phyloP scores from a whole-genome alignment of 2,797 vertebrate species.

The Hoplostethus atlanticus region DNA sequence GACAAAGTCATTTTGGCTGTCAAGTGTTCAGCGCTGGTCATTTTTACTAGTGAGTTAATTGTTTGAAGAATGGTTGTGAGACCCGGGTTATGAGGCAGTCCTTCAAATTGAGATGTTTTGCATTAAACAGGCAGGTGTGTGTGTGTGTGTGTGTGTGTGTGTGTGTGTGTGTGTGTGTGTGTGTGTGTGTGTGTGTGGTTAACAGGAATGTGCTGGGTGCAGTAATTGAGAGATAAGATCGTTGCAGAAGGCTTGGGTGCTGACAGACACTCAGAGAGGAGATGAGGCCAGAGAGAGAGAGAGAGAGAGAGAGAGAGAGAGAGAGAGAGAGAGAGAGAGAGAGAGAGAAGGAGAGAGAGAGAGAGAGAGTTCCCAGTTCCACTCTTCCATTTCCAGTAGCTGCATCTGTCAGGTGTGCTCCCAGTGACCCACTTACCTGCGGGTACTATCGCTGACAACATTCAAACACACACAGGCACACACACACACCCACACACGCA shows the following conservation, averaged over 20 bases:
- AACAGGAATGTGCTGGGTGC: slow-evolving; percentile 83
- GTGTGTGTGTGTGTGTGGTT: slow-evolving; percentile 68
- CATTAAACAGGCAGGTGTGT: slow-evolving; percentile 28
- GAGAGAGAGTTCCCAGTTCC: slow-evolving; percentile 52
- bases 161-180: slow-evolving; percentile 67
- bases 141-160: slow-evolving; percentile 68
- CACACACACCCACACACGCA: not conserved
- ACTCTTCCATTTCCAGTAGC: slow-evolving; percentile 61
- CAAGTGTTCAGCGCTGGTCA: slow-evolving; percentile 7
- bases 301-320: not conserved
- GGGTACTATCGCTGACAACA: slow-evolving; percentile 12
- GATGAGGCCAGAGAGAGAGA: slow-evolving; percentile 72
- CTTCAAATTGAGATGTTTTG: slow-evolving; percentile 60
- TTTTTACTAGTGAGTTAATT: slow-evolving; percentile 10
- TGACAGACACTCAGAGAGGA: slow-evolving; percentile 78
- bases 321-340: slow-evolving; percentile 40
- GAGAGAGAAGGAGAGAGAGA: slow-evolving; percentile 8
- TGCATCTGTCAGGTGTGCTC: slow-evolving; percentile 70
- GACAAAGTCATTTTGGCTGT: slow-evolving; percentile 15
- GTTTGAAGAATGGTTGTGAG: slow-evolving; percentile 22
- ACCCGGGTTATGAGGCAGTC: not conserved
- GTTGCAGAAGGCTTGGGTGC: slow-evolving; percentile 63
- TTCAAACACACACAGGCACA: not conserved
- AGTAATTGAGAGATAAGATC: slow-evolving; percentile 84
- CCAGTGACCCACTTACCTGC: slow-evolving; percentile 48